phyloP scores from a whole-genome alignment of 2,888 invertebrate species.

The Strigamia transsilvanica region DNA sequence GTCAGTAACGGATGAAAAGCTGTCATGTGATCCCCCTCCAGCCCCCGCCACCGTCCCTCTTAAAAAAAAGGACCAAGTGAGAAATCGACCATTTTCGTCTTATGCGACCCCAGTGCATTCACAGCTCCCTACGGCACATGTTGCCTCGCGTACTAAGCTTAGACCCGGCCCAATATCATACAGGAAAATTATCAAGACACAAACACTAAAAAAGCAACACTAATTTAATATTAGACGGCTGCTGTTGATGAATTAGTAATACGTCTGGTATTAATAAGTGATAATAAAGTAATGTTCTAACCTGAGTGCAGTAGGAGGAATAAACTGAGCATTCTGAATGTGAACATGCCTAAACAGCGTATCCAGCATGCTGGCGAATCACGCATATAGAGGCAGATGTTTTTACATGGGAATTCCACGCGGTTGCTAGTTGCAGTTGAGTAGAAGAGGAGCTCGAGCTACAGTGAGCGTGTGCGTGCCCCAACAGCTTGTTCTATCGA shows the following conservation, averaged over 20 bases:
- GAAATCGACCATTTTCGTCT: slow-evolving; percentile 30
- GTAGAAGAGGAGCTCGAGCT: slow-evolving; percentile 35
- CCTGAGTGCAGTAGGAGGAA: slow-evolving; percentile 24
- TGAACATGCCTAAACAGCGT: slow-evolving; percentile 46
- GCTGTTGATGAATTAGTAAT: not conserved
- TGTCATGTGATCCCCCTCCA: not conserved
- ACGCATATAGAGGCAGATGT: slow-evolving; percentile 47
- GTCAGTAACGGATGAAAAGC: slow-evolving; percentile 16
- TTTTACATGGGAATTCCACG: slow-evolving; percentile 29
- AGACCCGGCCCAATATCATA: not conserved
- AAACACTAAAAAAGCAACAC: not conserved
- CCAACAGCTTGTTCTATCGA: slow-evolving; percentile 46
- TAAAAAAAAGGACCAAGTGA: slow-evolving; percentile 29
- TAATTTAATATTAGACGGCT: not conserved
- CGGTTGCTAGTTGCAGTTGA: slow-evolving; percentile 22
- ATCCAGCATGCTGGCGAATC: slow-evolving; percentile 51
- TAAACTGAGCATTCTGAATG: slow-evolving; percentile 16
- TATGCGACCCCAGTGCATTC: slow-evolving; percentile 25
- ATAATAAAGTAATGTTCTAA: not conserved
- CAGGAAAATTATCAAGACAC: not conserved
- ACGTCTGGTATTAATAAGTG: not conserved
- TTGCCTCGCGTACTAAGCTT: slow-evolving; percentile 3
- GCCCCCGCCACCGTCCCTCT: not conserved
- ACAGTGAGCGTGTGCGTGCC: slow-evolving; percentile 14
- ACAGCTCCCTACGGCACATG: slow-evolving; percentile 25